Evolutionary conservation across 2,797 vertebrate genomes (phyloP).

Genomic region (Sebastes alutus): DNA sequence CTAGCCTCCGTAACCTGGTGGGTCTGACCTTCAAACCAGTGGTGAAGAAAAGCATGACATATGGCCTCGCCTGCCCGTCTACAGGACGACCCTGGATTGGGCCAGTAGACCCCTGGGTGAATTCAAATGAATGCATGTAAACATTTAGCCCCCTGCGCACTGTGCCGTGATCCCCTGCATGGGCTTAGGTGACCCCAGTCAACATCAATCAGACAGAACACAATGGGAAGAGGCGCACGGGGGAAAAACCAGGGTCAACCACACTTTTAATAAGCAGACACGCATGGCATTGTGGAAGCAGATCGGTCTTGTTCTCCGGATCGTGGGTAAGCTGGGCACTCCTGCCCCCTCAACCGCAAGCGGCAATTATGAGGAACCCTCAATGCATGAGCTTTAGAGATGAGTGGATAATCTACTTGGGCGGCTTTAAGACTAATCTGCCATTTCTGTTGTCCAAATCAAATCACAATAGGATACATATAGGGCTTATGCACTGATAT

Average conservation of each 20-base stretch:
- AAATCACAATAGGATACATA: slow-evolving; percentile 76
- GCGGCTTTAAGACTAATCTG: slow-evolving; percentile 81
- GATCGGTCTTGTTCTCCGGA: slow-evolving; percentile 55
- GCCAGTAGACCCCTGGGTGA: slow-evolving; percentile 67
- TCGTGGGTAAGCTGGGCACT: slow-evolving; percentile 67
- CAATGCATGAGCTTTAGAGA: slow-evolving; percentile 82
- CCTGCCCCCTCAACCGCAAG: slow-evolving; percentile 59
- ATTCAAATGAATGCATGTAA: slow-evolving; percentile 83
- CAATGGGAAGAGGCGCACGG: slow-evolving; percentile 75
- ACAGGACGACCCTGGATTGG: slow-evolving; percentile 19
- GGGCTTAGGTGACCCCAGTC: slow-evolving; percentile 80
- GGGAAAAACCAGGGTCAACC: slow-evolving; percentile 69
- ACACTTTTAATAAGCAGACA: slow-evolving; percentile 74
- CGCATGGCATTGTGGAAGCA: slow-evolving; percentile 68
- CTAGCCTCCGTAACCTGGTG: slow-evolving; percentile 51
- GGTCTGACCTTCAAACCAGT: slow-evolving; percentile 52
- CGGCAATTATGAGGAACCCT: slow-evolving; percentile 78
- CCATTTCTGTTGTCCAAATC: slow-evolving; percentile 79
- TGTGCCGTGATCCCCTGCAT: slow-evolving; percentile 68
- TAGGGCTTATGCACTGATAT: slow-evolving; percentile 64
- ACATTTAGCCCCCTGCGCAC: slow-evolving; percentile 78
- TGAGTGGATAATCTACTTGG: slow-evolving; percentile 84
- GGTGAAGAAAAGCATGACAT: slow-evolving; percentile 56
- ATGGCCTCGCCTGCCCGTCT: slow-evolving; percentile 43
- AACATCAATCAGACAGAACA: slow-evolving; percentile 79